Base-by-base conservation (phyloP, 2,888 invertebrate genomes). In the Lepidochrysops patricia region DNA sequence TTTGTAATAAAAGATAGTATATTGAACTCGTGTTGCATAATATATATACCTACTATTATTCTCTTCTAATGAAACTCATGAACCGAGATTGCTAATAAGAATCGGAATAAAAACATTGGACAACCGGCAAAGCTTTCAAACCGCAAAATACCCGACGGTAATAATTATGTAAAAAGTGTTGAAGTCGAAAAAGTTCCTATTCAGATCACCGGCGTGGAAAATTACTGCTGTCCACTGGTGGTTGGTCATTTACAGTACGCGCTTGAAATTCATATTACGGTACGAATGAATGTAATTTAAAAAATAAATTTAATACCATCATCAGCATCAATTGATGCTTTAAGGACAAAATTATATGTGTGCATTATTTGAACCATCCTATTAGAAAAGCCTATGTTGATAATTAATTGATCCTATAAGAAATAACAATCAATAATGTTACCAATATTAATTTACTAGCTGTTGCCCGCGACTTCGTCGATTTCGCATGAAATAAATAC, bases 121-220 rank as follows among this genome's bases (percentile, higher is more conserved):
- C 15, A 43, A 43, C 19, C 19, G 15, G 37, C 6, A 43, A 43
- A 43, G 43, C 19, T 43, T 43, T 43, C 43, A 43, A 43, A 43
- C 43, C 43, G 43, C 43, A 43, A 19, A 43, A 19, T 43, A 43
- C 23, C 43, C 12, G 43, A 43, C 23, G 19, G 43, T 43, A 43
- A 43, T 23, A 43, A 43, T 43, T 43, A 43, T 23, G 43, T 43
- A 26, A 52, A 52, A 52, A 27, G 52, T 34, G 58, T 49, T n/a
- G 19, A n/a, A 15, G 32, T 49, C 9, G 49, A 32, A 48, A 49
- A 58, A 49, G 29, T 27, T 23, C 48, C 32, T 49, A 26, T 23
- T 29, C 71, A 56, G 66, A 69, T 76, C 78, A 77, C 71, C 78
- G 76, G 76, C 69, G 79, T 78, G 77, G 79, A 74, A 85, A 84